These are phyloP conservation scores for Emydoidea blandingii DNA, from an alignment of 2,797 vertebrate species.

Conservation along the genomic window DNA sequence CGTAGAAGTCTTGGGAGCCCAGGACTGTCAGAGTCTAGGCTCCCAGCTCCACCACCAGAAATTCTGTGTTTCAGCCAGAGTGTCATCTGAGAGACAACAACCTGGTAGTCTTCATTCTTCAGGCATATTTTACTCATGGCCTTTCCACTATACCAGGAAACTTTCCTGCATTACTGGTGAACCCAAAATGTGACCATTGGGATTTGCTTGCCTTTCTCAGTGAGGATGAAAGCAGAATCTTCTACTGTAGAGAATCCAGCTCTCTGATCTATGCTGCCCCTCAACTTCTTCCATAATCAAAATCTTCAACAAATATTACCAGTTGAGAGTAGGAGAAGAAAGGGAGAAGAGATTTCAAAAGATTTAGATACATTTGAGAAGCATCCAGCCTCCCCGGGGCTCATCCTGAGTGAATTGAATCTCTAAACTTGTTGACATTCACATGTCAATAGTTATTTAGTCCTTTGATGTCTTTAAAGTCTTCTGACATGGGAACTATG, in stretches of 20 bases:
- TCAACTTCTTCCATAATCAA: fast-evolving
- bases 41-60: background rate
- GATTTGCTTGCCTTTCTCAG: background rate
- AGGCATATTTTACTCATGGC: fast-evolving
- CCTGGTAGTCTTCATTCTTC: background rate
- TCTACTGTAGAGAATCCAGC: background rate
- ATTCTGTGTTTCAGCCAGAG: background rate
- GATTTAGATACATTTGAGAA: fast-evolving
- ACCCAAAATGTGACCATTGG: background rate
- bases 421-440: background rate
- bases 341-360: background rate
- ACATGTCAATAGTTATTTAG: background rate
- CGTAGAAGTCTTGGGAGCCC: background rate
- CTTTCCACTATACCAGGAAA: background rate
- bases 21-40: background rate
- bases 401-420: background rate
- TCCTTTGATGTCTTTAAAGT: background rate
- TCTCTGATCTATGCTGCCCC: fast-evolving
- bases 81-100: background rate
- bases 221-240: background rate
- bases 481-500: background rate
- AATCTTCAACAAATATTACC: background rate
- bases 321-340: background rate
- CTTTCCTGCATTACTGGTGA: fast-evolving
- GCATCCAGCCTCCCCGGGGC: fast-evolving